Evolutionary conservation across 2,113 vertebrate genomes (phyloP), one percentile per base, ranked within the genome.

Genomic region (Puffinus mauretanicus): DNA sequence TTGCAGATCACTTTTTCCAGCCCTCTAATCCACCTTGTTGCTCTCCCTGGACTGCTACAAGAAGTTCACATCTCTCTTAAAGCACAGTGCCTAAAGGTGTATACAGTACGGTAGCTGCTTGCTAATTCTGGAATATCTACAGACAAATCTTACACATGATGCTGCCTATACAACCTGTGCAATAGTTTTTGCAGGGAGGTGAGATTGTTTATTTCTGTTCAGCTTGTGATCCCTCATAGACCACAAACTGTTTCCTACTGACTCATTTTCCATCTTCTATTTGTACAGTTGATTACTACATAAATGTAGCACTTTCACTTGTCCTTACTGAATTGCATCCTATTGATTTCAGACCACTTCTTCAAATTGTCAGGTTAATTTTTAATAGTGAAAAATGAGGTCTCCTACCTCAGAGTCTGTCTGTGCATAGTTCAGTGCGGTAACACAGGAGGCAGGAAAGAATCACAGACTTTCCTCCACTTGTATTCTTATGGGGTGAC

Each of bases 351-450:
- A 90, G 88, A 76, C 70, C 18, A 46, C 49, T 85, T 77, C 75
- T 96, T 91, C 66, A 86, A 95, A 80, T 72, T 54, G 49, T 57
- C 54, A 70, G 21, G 34, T 85, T 91, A n/a, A 77, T 96, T 96
- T 96, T 93, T 95, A 96, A 95, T 82, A 73, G 54, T 82, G 89
- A 93, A 95, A 95, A 95, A 96, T 85, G 65, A 92, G 70, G 38
- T 87, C 84, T 84, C 4, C 55, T 89, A 19, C 57, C 61, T 94
- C 49, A 76, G 40, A 82, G 25, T 21, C 24, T 66, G 30, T 64
- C 69, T 72, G 34, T 72, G 49, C 26, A 29, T 79, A 62, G 82
- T 90, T 94, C 65, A 62, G 27, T 46, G 30, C 0, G 4, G 40
- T 82, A 64, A 72, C 44, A 34, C 22, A 76, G 69, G 49, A 65